phyloP scores from a whole-genome alignment of 2,797 vertebrate species.

The Sebastes hubbsi region DNA sequence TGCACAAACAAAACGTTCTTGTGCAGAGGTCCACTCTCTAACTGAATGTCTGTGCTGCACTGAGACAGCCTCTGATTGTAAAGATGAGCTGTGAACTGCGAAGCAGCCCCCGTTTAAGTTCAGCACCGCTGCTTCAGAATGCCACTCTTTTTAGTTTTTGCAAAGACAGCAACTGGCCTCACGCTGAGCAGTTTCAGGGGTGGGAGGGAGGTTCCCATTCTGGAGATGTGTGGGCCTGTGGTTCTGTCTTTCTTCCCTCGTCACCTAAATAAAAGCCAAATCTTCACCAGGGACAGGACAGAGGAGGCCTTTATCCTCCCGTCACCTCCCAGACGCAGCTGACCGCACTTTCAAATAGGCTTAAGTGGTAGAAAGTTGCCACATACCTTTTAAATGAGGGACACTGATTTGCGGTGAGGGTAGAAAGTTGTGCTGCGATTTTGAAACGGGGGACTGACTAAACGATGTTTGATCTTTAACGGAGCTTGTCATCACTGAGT shows the following conservation, averaged over 20 bases:
- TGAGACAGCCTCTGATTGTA: conserved; percentile 27
- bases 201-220: conserved; percentile 14
- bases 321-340: conserved; percentile 71
- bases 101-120: conserved; percentile 31
- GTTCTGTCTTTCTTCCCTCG: conserved; percentile 13
- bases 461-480: conserved; percentile 56
- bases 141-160: neutral
- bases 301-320: conserved; percentile 73
- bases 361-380: conserved; percentile 68
- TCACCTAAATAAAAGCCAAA: conserved; percentile 60
- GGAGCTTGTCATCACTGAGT: conserved; percentile 49
- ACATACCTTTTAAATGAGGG: conserved; percentile 66
- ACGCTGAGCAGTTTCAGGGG: conserved; percentile 13
- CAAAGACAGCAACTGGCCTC: conserved; percentile 11
- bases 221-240: conserved; percentile 45
- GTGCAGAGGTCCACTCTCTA: neutral
- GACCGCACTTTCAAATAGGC: conserved; percentile 72
- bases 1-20: neutral
- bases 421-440: conserved; percentile 38
- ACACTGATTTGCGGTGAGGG: conserved; percentile 34
- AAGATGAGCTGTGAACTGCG: conserved; percentile 49
- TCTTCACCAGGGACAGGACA: conserved; percentile 64
- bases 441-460: conserved; percentile 37
- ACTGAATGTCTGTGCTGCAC: neutral
- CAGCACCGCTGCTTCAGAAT: conserved; percentile 51